Evolutionary conservation across 2,113 vertebrate genomes (phyloP).

Genomic region (Coptodon bakossiorum): DNA sequence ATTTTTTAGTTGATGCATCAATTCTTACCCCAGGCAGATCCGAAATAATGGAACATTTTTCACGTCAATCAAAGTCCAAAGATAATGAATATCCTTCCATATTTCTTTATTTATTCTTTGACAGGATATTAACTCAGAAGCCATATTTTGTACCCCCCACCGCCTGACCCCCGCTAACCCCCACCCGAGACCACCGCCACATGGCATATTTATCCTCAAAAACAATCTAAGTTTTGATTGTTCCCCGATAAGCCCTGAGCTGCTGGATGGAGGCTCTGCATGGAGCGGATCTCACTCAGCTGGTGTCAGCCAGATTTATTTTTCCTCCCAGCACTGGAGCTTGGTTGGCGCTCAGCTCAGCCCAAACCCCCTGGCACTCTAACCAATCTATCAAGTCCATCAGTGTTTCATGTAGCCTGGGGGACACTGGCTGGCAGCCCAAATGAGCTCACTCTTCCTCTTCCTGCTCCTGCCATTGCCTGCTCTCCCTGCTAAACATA

Average conservation of each 20-base stretch:
- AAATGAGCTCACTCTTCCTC: slow-evolving; percentile 39
- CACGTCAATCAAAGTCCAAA: slow-evolving; percentile 11
- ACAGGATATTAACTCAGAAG: slow-evolving; percentile 18
- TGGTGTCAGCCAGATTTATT: slow-evolving; percentile 53
- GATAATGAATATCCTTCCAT: not conserved
- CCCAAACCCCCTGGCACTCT: slow-evolving; percentile 24
- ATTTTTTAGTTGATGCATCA: not conserved
- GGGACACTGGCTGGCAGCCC: slow-evolving; percentile 50
- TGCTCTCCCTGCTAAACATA: not conserved
- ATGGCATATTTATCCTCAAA: slow-evolving; percentile 17
- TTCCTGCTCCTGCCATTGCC: not conserved
- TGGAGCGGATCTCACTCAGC: not conserved
- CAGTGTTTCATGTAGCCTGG: slow-evolving; percentile 53
- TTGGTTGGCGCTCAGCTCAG: slow-evolving; percentile 30
- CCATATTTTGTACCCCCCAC: not conserved
- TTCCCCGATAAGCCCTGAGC: slow-evolving; percentile 15
- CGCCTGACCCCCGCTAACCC: not conserved
- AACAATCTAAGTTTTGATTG: slow-evolving; percentile 33
- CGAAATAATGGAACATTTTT: slow-evolving; percentile 7
- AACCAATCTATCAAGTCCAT: slow-evolving; percentile 60
- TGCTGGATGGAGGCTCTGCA: not conserved
- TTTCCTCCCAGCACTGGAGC: slow-evolving; percentile 20
- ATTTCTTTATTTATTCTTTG: slow-evolving; percentile 13
- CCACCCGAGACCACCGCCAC: not conserved
- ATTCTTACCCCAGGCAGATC: not conserved